Conservation (phyloP, 30 jellyfish, hydroid and myxozoan species). For the Aurelia aurita region DNA sequence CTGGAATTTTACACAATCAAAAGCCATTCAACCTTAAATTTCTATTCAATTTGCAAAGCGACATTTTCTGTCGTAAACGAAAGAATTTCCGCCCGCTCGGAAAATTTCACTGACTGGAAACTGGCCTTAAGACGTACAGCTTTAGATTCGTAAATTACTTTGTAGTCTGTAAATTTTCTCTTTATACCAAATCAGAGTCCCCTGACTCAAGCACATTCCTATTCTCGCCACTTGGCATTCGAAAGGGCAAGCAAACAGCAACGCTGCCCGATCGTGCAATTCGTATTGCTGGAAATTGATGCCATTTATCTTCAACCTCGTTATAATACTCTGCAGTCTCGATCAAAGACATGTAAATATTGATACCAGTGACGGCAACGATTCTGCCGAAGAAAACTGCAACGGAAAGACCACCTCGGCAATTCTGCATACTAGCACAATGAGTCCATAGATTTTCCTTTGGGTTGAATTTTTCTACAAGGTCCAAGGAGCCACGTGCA, state of each 20-base stretch:
- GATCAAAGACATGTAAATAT: slow-evolving; percentile 85
- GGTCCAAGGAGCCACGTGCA: slow-evolving; percentile 80
- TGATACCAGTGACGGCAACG: slow-evolving; percentile 88
- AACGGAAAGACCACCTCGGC: slow-evolving; percentile 97
- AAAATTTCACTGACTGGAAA: no score
- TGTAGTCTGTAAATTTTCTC: no score
- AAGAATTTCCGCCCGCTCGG: no score
- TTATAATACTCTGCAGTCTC: slow-evolving; percentile 90
- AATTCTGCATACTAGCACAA: slow-evolving; percentile 79
- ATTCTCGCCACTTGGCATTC: slow-evolving; percentile 33
- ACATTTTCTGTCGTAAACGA: no score
- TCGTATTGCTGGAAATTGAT: slow-evolving; percentile 45
- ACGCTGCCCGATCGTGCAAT: slow-evolving; percentile 88
- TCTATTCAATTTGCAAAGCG: no score
- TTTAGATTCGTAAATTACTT: no score
- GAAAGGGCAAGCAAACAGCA: slow-evolving; percentile 85
- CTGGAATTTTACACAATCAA: no score
- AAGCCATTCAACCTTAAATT: no score
- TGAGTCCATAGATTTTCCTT: slow-evolving; percentile 69
- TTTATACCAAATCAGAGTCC: no score
- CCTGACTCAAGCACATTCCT: no score
- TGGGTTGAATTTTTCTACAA: slow-evolving; percentile 87
- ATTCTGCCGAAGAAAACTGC: slow-evolving; percentile 88
- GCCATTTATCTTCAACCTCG: slow-evolving; percentile 88
- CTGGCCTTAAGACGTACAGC: no score